Percentiles rank a stretch among this genome's conserved stretches.
These are phyloP conservation scores for Drosophila malerkotliana DNA, from an alignment of 1,140 invertebrate genomes.

Conservation along the genomic window DNA sequence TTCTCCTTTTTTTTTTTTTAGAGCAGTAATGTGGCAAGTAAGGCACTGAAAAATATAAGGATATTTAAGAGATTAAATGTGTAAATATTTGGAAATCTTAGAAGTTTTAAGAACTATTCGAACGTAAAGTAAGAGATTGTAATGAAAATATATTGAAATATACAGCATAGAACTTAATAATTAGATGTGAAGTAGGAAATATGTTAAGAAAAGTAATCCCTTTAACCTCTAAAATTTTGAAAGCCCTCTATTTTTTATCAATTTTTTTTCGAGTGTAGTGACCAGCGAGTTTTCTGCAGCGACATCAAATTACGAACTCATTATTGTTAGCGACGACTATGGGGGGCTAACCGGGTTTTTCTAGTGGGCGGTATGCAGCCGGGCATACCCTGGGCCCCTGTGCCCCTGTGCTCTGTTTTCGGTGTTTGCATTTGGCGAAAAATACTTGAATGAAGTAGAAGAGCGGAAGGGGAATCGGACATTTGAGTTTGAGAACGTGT, in stretches of 20 bases:
- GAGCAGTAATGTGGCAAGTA: neutral
- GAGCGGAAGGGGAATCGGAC: neutral
- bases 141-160: too few relatives aligned
- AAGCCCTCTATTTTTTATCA: neutral
- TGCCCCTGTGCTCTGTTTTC: conserved; percentile 35
- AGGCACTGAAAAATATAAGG: conserved; percentile 39
- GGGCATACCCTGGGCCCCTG: neutral
- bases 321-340: conserved; percentile 76
- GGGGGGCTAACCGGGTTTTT: conserved; percentile 9
- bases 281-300: conserved; percentile 69
- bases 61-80: too few relatives aligned
- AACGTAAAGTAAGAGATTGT: too few relatives aligned
- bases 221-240: too few relatives aligned
- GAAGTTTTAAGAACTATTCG: too few relatives aligned
- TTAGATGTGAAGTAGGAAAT: too few relatives aligned
- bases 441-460: conserved; percentile 52
- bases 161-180: too few relatives aligned
- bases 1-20: conserved; percentile 13
- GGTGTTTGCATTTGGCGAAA: conserved; percentile 64
- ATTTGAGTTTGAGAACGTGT: neutral
- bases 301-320: conserved; percentile 80
- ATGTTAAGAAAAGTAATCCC: too few relatives aligned
- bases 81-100: too few relatives aligned
- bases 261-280: conserved; percentile 17
- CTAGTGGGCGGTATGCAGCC: neutral